A percentile compares a stretch with the other conserved stretches of the same genome.
phyloP scores from a whole-genome alignment of 2,888 invertebrate genomes.

The Biston stratarius region DNA sequence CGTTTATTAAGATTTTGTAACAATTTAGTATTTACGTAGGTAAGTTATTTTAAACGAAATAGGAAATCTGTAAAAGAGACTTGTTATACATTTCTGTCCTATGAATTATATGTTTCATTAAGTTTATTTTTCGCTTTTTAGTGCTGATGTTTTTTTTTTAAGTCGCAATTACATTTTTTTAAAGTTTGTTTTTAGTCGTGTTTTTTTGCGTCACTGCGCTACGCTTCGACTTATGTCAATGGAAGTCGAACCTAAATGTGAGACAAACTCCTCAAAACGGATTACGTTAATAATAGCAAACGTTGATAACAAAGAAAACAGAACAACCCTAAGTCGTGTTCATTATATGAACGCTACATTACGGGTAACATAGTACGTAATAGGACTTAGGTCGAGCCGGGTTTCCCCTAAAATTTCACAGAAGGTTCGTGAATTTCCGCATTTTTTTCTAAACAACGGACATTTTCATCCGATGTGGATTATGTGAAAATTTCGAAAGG shows the following conservation, averaged over 20 bases:
- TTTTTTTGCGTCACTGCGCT: too few relatives aligned
- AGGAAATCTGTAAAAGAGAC: too few relatives aligned
- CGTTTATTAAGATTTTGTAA: too few relatives aligned
- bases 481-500: conserved; percentile 68
- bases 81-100: too few relatives aligned
- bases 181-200: too few relatives aligned
- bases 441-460: conserved; percentile 69
- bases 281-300: conserved; percentile 21
- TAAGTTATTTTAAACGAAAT: too few relatives aligned
- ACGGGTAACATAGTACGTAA: conserved; percentile 26
- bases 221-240: too few relatives aligned
- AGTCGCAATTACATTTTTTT: too few relatives aligned
- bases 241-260: not conserved
- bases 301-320: conserved; percentile 3
- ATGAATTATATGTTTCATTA: too few relatives aligned
- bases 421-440: conserved; percentile 54
- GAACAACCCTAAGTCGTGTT: conserved; percentile 6
- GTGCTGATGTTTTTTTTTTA: too few relatives aligned
- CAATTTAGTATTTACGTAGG: too few relatives aligned
- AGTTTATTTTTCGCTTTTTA: too few relatives aligned
- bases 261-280: conserved; percentile 3
- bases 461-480: conserved; percentile 54
- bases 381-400: conserved; percentile 43
- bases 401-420: conserved; percentile 50
- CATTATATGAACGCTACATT: conserved; percentile 19